Evolutionary conservation across 2,888 invertebrate species (phyloP), one percentile per base, ranked within the genome.

Genomic region (Meganola albula): DNA sequence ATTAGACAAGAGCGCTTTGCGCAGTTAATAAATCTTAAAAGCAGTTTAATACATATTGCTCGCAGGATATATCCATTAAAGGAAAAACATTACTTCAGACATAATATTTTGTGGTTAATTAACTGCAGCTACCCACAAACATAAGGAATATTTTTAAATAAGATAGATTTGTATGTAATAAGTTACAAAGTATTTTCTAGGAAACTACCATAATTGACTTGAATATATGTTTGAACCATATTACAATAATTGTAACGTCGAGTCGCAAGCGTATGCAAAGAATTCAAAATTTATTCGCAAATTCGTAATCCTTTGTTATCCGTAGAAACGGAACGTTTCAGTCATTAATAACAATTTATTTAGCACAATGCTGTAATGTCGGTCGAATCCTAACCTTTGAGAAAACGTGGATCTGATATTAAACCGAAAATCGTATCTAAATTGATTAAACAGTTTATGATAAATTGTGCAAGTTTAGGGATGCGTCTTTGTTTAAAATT

Each of bases 321-420:
- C 44, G 65, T 71, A 77, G 70, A 68, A 68, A 49, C 24, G 66
- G 69, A 74, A 63, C 73, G 76, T 73, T 78, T 64, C 61, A 71
- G 75, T 82, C 78, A 83, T 84, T 84, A 84, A 84, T 84, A 82
- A 85, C 78, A 80, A 84, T 85, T 82, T 83, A 83, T 83, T 83
- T 75, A 73, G 68, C 74, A 80, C 80, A 83, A 80, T 77, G 62
- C 74, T 75, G 73, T 74, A 74, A 77, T 76, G 74, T 78, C 55
- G 71, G 69, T 58, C 72, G 65, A 72, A 71, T 70, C 62, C 61
- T 64, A 74, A 74, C 78, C 77, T 77, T 72, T 67, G 71, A 76
- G 74, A 71, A 71, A 78, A 77, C 73, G 73, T 71, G 74, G 73
- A 80, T 83, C 80, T 71, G 71, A 70, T 78, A 77, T 76, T 78